Conservation (phyloP, 2,797 vertebrate species). For the Falco berigora region DNA sequence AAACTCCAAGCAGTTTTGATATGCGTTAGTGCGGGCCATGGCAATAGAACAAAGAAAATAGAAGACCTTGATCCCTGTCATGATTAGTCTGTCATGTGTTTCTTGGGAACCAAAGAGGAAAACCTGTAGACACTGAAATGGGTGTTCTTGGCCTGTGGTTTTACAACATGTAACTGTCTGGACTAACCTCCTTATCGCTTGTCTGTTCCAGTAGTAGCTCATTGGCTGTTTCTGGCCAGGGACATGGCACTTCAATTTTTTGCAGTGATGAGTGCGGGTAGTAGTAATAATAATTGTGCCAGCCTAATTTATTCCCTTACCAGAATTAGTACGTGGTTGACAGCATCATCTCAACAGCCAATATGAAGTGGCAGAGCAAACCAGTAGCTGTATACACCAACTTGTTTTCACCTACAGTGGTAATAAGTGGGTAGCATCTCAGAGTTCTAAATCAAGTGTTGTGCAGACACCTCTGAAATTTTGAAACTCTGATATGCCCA, state of each 20-base stretch:
- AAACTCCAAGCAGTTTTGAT: neutral
- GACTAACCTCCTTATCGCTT: neutral
- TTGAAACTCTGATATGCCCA: neutral
- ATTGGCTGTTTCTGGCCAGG: neutral
- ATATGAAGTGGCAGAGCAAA: neutral
- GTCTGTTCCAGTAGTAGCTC: neutral
- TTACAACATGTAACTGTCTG: neutral
- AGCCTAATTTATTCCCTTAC: neutral
- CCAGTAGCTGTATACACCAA: neutral
- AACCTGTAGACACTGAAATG: neutral
- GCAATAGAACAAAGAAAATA: neutral
- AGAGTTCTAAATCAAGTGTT: neutral
- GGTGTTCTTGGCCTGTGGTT: neutral
- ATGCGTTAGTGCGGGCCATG: neutral
- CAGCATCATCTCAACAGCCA: neutral
- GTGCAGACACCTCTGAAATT: neutral
- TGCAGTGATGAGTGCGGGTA: neutral
- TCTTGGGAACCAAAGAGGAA: neutral
- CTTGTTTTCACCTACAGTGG: neutral
- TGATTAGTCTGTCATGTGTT: neutral
- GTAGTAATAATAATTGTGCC: neutral
- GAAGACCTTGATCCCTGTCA: neutral
- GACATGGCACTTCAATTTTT: neutral
- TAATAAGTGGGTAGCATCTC: neutral
- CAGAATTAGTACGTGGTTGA: neutral